Evolutionary conservation across 2,113 vertebrate genomes (phyloP).

Genomic region (Phalacrocorax pelagicus): DNA sequence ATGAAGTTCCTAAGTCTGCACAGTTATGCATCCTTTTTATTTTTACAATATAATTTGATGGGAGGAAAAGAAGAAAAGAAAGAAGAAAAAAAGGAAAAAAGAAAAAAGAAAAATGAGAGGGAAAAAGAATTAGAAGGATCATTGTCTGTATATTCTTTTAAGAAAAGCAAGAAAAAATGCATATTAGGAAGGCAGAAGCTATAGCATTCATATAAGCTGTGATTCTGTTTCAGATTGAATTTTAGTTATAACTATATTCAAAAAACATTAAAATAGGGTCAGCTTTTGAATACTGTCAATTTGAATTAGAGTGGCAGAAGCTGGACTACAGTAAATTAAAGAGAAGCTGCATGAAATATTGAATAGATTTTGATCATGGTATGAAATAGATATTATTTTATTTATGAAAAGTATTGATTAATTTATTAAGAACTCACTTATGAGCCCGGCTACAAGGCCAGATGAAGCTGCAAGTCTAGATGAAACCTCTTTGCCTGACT

Average conservation of each 20-base stretch:
- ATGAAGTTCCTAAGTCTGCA: not conserved
- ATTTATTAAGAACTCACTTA: constrained; percentile 1
- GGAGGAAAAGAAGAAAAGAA: not conserved
- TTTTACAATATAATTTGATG: not conserved
- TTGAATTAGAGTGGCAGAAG: not conserved
- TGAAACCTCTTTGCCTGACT: not conserved
- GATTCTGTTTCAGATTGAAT: not conserved
- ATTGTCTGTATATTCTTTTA: not conserved
- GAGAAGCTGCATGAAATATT: constrained; percentile 31
- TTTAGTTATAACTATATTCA: not conserved
- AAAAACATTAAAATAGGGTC: not conserved
- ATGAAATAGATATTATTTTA: constrained; percentile 47
- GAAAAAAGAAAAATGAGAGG: no score
- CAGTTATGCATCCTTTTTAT: not conserved
- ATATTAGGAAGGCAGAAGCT: not conserved
- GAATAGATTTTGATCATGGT: constrained; percentile 17
- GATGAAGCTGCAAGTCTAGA: not conserved
- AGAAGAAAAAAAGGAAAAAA: not conserved
- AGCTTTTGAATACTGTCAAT: not conserved
- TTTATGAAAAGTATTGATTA: constrained; percentile 39
- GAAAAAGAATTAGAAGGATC: not conserved
- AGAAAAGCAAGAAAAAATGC: not conserved
- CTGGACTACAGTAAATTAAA: not conserved
- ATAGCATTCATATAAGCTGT: not conserved
- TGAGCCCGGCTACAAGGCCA: not conserved